Evolutionary conservation across 2,888 invertebrate genomes (phyloP), one percentile per base, ranked within the genome.

Genomic region (Callyntrura guangdongensis): DNA sequence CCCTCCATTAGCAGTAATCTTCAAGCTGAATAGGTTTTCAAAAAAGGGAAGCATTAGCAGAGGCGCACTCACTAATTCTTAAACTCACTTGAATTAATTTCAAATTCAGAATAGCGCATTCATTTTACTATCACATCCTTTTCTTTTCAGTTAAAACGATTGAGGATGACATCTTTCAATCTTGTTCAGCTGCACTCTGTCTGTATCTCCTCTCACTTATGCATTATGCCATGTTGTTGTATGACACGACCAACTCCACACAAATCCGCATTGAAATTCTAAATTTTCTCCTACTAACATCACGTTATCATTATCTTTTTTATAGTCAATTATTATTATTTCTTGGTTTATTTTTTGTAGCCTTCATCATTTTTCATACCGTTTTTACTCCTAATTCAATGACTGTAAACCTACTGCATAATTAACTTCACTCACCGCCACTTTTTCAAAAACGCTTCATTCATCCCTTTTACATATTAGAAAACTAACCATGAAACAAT

Each of bases 401-500:
- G 6, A 25, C 22, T 64, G 64, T 22, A 12, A 64, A 25, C 25
- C 9, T 64, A 22, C 6, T 25, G 22, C 64, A 64, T 64, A 64
- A 64, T 25, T 64, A 25, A 64, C 47, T 83, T 17, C 67, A 49
- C 64, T 67, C 83, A 64, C 11, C 64, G 22, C 9, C 14, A 25
- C 22, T 5, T 22, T 11, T 59, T 59, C 6, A 59, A 17, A 59
- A 59, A 59, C 6, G 64, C 22, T 64, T 64, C 64, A 64, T 64
- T 64, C 64, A 25, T 64, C 25, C 25, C 22, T 8, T 25, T n/a
- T 25, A 11, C 25, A 64, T 25, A 36, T 36, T 36, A 22, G 22
- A 64, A 25, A 64, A 27, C 67, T n/a, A 81, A 81, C 81, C 45
- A 84, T 67, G 61, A 53, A 69, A 72, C 85, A 85, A 56, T 85